Evolutionary conservation across 1,140 invertebrate species (phyloP).

Genomic region (Phenacoccus solenopsis): DNA sequence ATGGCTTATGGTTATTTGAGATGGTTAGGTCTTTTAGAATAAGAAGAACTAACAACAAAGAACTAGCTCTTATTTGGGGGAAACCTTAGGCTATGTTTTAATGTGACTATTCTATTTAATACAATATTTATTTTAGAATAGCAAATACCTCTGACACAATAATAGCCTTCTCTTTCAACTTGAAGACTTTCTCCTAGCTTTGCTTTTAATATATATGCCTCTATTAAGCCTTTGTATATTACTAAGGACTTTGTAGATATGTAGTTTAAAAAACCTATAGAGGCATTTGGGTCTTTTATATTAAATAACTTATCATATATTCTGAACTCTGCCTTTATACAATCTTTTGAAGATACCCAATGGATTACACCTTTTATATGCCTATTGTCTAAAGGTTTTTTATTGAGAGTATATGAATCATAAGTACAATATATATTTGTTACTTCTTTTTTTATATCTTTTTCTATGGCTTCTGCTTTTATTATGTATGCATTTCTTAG

Average conservation of each 20-base stretch:
- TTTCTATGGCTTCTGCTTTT: not conserved
- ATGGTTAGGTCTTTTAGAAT: no score
- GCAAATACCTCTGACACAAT: not conserved
- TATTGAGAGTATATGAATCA: not conserved
- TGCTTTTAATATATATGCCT: not conserved
- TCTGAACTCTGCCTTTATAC: not conserved
- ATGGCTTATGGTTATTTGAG: no score
- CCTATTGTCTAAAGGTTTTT: not conserved
- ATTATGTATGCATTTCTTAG: not conserved
- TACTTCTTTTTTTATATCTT: not conserved
- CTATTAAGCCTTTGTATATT: not conserved
- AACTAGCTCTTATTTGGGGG: no score
- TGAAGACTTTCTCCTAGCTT: not conserved
- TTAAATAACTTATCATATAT: not conserved
- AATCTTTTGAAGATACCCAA: not conserved
- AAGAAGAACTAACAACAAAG: no score
- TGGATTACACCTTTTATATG: slow-evolving; percentile 2
- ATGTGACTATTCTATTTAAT: no score
- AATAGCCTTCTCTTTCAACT: not conserved
- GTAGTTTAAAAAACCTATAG: not conserved
- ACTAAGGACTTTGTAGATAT: not conserved
- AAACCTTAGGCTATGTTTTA: no score
- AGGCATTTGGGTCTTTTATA: not conserved
- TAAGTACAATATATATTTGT: not conserved
- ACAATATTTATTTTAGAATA: no score